Evolutionary conservation across 2,113 vertebrate genomes (phyloP), one percentile per base, ranked within the genome.

Genomic region (Hydrochoerus hydrochaeris): DNA sequence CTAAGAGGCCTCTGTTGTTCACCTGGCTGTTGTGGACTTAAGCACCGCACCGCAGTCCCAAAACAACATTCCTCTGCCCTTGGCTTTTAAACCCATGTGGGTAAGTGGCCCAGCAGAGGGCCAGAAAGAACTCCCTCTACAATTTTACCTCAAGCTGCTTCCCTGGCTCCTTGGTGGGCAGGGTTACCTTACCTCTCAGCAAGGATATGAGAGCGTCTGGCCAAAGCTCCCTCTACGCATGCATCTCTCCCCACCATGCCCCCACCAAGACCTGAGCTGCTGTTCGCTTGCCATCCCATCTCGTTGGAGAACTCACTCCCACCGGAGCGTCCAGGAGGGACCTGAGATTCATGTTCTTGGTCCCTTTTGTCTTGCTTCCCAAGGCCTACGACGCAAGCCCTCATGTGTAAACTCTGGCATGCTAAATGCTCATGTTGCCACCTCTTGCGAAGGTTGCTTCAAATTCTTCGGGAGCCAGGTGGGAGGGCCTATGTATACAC

Each of bases 391-490:
- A 30, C 28, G 24, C 1, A n/a, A 49, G 9, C n/a, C 58, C 63
- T 67, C 41, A 6, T 44, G 81, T 88, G 88, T 93, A 90, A 78
- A 85, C 63, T 65, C 57, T 17, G 24, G 88, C 19, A 1, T 58
- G 41, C 67, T n/a, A 22, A 71, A 28, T 60, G 69, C 60, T 86
- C 41, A 46, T 75, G 88, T 94, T 54, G 82, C 52, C 57, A 84
- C 95, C 41, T 83, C 90, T 69, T 71, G 69, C 71, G 90, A 90
- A 82, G 87, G 78, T 86, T 1, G 13, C 49, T 95, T 54, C 7
- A 16, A 54, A 49, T 28, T 81, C 95, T 88, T 88, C 32, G 67
- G 84, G 95, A 90, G 67, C 75, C 92, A 54, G 88, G 87, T 73
- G 65, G 94, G 88, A 80, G 90, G 75, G 80, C 26, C 69, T 88